Conservation (phyloP, 1,140 invertebrate species). For the Scylla paramamosain region DNA sequence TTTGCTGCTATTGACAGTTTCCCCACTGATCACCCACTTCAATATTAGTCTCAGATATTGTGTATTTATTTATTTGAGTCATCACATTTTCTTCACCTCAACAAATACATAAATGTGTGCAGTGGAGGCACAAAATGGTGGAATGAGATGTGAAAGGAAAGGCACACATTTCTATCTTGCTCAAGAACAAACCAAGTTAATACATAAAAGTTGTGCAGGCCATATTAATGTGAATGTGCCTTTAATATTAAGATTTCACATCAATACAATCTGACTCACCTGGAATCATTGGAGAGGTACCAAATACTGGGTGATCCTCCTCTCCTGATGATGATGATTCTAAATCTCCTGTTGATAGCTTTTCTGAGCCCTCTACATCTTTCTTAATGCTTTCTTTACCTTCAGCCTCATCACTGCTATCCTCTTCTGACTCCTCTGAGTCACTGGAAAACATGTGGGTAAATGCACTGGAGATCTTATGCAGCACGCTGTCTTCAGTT, state of each 20-base stretch:
- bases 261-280: background rate
- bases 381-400: constrained; percentile 33
- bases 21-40: too few relatives aligned
- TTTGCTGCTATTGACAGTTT: too few relatives aligned
- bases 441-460: constrained; percentile 86
- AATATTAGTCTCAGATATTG: too few relatives aligned
- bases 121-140: too few relatives aligned
- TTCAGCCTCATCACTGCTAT: constrained; percentile 60
- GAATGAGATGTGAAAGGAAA: too few relatives aligned
- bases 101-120: too few relatives aligned
- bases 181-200: too few relatives aligned
- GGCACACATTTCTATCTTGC: too few relatives aligned
- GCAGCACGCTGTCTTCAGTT: constrained; percentile 86
- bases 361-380: constrained; percentile 39
- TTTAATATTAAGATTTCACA: background rate
- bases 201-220: too few relatives aligned
- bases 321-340: constrained; percentile 43
- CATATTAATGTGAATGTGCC: too few relatives aligned
- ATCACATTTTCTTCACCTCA: too few relatives aligned
- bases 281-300: constrained; percentile 42
- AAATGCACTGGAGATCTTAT: constrained; percentile 87
- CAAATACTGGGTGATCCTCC: constrained; percentile 49
- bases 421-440: constrained; percentile 69
- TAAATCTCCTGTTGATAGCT: constrained; percentile 48
- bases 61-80: too few relatives aligned